Evolutionary conservation across 2,888 invertebrate species (phyloP), one percentile per base, ranked within the genome.

Genomic region (Ophion ellenae): DNA sequence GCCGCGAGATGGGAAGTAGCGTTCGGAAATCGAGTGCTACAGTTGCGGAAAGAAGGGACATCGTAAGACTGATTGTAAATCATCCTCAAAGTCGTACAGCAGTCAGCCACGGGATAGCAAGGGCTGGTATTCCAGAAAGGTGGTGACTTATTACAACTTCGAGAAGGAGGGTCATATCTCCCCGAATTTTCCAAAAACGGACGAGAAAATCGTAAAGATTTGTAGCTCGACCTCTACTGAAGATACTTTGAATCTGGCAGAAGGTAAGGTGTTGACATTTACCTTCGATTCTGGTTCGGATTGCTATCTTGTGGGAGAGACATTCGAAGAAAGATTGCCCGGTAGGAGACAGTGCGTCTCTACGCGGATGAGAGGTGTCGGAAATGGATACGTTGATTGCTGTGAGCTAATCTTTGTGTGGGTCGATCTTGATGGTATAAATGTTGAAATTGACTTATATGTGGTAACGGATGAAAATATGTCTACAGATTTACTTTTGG

Each of bases 41-140:
- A 73, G 61, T 61, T 73, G 59, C 20, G 73, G 73, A 40, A 73
- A 73, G 61, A 73, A 73, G 20, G 73, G 73, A 73, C 61, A 73
- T 61, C 73, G 73, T 40, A 73, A 32, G 20, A 59, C 73, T 61
- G 73, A 73, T 61, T 73, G 73, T 20, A 36, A 20, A 73, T 61
- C 40, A 73, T 36, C 36, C 36, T 36, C 36, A 6, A 36, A 36
- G 36, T 36, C 36, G 6, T 6, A 36, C 36, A 6, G n/a, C 61
- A 57, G 61, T n/a, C 73, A 73, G 73, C n/a, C 57, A 40, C 73
- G 36, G 36, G 36, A 36, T 2, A 36, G 36, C 36, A 36, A 36
- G 36, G 36, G 36, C 36, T 36, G 5, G 6, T 6, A 2, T 36
- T 36, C 2, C 36, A 36, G 36, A 36, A 4, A 6, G 36, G 6